Base-by-base conservation (phyloP, 1,140 invertebrate genomes). In the Neodiprion pinetum region DNA sequence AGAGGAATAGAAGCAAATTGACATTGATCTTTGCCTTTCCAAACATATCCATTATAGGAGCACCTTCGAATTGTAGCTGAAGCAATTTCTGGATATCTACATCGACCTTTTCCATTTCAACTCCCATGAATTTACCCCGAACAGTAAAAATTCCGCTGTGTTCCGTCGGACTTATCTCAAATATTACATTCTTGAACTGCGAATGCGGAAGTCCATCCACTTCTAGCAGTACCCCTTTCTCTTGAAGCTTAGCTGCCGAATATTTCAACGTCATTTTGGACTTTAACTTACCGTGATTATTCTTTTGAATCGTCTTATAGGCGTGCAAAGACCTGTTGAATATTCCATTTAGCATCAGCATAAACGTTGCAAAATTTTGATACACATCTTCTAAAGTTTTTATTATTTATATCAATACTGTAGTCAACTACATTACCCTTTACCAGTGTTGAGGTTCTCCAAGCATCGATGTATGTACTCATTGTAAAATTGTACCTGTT, bases 1-100 rank as follows among this genome's bases (percentile, higher is more conserved):
- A 86, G 71, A 96, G 89, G 84, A 93, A 93, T 66, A 96, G 89
- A 9, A 95, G 86, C 48, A 95, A 88, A 85, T 96, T 95, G 23
- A 95, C 93, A 81, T 95, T 95, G 70, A 95, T 91, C 85, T 93
- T 93, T 5, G 94, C 94, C 85, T 92, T 93, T 12, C 93, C 93
- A 86, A 95, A 96, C 90, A 96, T 92, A 79, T 95, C 92, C 91
- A 95, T 95, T 2, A 95, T 92, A 10, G 93, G 89, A 11, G 92
- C 91, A 67, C 95, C 94, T 81, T 96, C 94, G 82, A 94, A 96
- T 82, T 96, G 94, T 53, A 95, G 88, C 80, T 95, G 93, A 1
- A 96, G 89, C 17, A 96, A 86, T 80, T 95, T 92, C 89, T 95
- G 92, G 75, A 94, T 93, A 75, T 95, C 92, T 17, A 96, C 88